Evolutionary conservation across 1,140 invertebrate species (phyloP), one percentile per base, ranked within the genome.

Genomic region (Leptonema lineaticorne): DNA sequence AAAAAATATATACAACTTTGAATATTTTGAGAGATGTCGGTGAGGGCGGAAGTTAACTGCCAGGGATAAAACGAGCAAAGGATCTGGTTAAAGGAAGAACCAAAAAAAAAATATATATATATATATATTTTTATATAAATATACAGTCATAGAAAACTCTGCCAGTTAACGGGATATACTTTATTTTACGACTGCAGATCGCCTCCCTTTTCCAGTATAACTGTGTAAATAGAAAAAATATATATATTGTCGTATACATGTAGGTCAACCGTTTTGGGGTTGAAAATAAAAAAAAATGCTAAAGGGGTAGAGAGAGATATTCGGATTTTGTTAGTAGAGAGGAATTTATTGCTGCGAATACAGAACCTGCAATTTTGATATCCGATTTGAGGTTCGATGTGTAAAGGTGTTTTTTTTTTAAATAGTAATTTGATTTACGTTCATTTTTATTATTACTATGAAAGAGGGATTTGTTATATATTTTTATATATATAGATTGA

Each of bases 151-250:
- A 1, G 50, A 26, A 26, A 14, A 1, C 6, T 18, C 46, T n/a
- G n/a, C 50, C 50, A 53, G 50, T 53, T 53, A 53, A 24, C 50
- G 20, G 27, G 50, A 53, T 53, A 53, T 53, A 53, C 27, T 53
- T 53, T 53, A 53, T 53, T 53, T 53, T 53, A 53, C 50, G 50
- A 53, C 50, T 53, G 50, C 50, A 53, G 50, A 24, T 26, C 50
- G 50, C 50, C 50, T 53, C 50, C 50, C n/a, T 22, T 53, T 53
- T n/a, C 20, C 50, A 53, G 50, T 53, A 26, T 53, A 20, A n/a
- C 50, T 53, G 50, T 53, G 50, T 24, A 53, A 53, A 53, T 53
- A 53, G 24, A 53, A 53, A 53, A 53, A 53, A 8, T n/a, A 6
- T 16, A 16, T 7, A 4, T 16, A 33, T 33, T 6, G 5, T 20